Evolutionary conservation across 2,888 invertebrate genomes (phyloP).

Genomic region (Proisotoma minuta): DNA sequence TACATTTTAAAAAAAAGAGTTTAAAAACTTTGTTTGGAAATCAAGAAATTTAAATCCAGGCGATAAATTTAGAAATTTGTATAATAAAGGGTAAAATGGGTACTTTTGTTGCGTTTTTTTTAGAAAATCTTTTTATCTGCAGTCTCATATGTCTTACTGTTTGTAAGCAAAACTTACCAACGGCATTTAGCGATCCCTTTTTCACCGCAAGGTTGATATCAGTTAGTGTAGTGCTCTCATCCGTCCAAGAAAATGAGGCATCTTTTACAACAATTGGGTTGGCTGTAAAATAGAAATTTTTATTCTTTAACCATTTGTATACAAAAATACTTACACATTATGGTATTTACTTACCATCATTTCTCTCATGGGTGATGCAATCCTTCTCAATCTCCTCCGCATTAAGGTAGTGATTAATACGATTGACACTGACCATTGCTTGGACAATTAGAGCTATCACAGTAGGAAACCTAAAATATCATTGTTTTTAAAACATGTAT

Average conservation of each 20-base stretch:
- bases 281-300: constrained; percentile 43
- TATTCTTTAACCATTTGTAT: neutral
- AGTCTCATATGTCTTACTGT: neutral
- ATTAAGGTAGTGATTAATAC: neutral
- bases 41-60: too few relatives aligned
- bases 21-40: too few relatives aligned
- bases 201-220: constrained; percentile 50
- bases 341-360: neutral
- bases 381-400: neutral
- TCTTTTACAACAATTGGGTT: constrained; percentile 53
- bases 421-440: neutral
- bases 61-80: too few relatives aligned
- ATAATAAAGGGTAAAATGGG: too few relatives aligned
- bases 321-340: neutral
- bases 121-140: too few relatives aligned
- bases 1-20: too few relatives aligned
- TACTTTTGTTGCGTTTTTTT: too few relatives aligned
- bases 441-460: neutral
- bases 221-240: constrained; percentile 44
- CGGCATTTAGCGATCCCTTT: constrained; percentile 25
- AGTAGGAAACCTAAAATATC: neutral
- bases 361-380: neutral
- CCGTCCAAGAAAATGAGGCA: constrained; percentile 57
- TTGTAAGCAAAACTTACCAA: constrained; percentile 9
- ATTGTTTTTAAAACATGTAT: neutral